phyloP scores from a whole-genome alignment of 2,797 vertebrate genomes.

The Dryobates pubescens region DNA sequence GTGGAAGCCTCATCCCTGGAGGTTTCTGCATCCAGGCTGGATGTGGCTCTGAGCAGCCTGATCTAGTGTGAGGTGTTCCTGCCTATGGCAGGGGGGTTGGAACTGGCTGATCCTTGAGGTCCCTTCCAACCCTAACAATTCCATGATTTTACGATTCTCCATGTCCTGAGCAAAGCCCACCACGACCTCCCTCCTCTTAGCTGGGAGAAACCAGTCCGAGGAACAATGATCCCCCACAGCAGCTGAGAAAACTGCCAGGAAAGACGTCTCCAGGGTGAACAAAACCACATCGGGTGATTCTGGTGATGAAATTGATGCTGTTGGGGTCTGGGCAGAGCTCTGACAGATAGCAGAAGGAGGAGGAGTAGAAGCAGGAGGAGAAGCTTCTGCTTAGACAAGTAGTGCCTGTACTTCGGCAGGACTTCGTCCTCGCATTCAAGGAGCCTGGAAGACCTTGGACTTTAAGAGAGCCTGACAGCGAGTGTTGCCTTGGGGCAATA shows the following conservation, averaged over 20 bases:
- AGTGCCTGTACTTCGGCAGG: not conserved
- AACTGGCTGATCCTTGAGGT: too few species aligned
- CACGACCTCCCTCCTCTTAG: not conserved
- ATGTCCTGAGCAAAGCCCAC: rapidly evolving
- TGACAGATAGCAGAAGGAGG: not conserved
- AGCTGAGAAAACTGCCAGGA: not conserved
- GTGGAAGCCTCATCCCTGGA: too few species aligned
- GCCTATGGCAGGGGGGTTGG: too few species aligned
- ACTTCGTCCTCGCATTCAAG: not conserved
- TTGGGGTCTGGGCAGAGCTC: not conserved
- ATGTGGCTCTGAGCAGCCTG: too few species aligned
- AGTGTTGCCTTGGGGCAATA: rapidly evolving
- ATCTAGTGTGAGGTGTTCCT: too few species aligned
- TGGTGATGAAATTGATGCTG: not conserved
- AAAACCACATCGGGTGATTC: rapidly evolving
- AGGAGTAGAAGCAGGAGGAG: too few species aligned
- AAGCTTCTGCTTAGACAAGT: not conserved
- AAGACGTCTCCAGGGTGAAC: not conserved
- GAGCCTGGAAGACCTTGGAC: too few species aligned
- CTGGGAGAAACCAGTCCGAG: not conserved
- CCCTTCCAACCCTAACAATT: too few species aligned
- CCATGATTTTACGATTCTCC: too few species aligned
- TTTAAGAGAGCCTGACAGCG: rapidly evolving
- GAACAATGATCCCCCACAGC: rapidly evolving
- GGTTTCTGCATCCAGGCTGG: too few species aligned